Evolutionary conservation across 2,113 vertebrate genomes (phyloP).

Genomic region (Thunnus thynnus): DNA sequence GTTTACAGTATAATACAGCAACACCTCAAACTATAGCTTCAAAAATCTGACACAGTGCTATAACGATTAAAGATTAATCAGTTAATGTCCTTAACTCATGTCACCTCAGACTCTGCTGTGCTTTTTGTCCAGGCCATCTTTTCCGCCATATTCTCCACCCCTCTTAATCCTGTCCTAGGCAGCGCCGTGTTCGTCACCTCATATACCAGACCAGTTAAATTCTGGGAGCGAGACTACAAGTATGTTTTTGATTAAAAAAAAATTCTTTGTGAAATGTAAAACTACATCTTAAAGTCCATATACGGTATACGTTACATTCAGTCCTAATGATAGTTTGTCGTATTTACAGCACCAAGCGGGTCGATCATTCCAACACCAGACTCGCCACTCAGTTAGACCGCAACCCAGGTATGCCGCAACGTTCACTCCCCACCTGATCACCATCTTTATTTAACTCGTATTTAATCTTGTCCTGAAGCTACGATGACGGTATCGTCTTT

Average conservation of each 20-base stretch:
- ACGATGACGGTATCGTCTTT: background rate
- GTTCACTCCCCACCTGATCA: background rate
- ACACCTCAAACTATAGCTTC: background rate
- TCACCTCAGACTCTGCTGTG: slow-evolving; percentile 90
- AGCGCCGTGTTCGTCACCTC: slow-evolving; percentile 94
- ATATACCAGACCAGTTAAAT: slow-evolving; percentile 92
- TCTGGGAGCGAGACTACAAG: slow-evolving; percentile 96
- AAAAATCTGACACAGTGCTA: background rate
- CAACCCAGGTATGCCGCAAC: slow-evolving; percentile 86
- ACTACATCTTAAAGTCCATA: background rate
- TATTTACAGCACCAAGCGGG: slow-evolving; percentile 89
- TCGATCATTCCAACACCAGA: slow-evolving; percentile 94
- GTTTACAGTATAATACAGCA: background rate
- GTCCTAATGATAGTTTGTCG: slow-evolving; percentile 26
- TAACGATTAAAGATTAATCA: background rate
- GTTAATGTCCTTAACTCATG: slow-evolving; percentile 70
- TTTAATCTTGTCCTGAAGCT: background rate
- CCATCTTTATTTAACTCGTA: background rate
- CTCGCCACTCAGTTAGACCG: slow-evolving; percentile 92
- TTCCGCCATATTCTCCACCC: slow-evolving; percentile 91
- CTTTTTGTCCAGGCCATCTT: slow-evolving; percentile 92
- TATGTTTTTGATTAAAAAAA: slow-evolving; percentile 68
- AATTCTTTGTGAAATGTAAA: background rate
- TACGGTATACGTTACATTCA: background rate
- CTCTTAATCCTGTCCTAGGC: slow-evolving; percentile 92